These are phyloP conservation scores for Cephus sareptanus DNA, from an alignment of 2,888 invertebrate species.

Conservation along the genomic window DNA sequence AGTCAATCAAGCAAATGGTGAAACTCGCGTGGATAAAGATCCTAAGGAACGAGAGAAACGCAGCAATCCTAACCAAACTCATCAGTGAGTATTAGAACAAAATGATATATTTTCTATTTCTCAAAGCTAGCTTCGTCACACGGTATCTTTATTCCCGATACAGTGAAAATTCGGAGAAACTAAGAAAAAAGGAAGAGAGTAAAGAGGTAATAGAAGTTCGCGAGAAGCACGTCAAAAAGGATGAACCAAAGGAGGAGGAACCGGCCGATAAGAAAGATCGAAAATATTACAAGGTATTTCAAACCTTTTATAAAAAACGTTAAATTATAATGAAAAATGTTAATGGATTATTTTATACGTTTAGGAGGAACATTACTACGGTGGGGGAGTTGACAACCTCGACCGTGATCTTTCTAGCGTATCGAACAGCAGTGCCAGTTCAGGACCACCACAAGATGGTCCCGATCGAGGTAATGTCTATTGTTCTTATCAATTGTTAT, in stretches of 20 bases:
- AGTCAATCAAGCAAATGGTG: constrained; percentile 52
- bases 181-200: constrained; percentile 60
- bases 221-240: constrained; percentile 68
- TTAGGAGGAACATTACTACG: constrained; percentile 69
- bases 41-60: constrained; percentile 61
- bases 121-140: not conserved
- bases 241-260: constrained; percentile 68
- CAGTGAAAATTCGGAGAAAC: constrained; percentile 54
- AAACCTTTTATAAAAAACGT: constrained; percentile 5
- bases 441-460: constrained; percentile 61
- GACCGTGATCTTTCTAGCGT: constrained; percentile 70
- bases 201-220: constrained; percentile 64
- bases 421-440: constrained; percentile 65
- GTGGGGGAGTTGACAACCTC: constrained; percentile 68
- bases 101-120: not conserved
- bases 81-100: constrained; percentile 52
- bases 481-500: constrained; percentile 26
- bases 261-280: constrained; percentile 70
- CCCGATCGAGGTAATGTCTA: constrained; percentile 68
- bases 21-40: constrained; percentile 59
- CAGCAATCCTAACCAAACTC: constrained; percentile 50
- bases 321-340: constrained; percentile 9
- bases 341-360: not conserved
- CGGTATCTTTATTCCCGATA: constrained; percentile 8
- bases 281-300: constrained; percentile 71